Conservation (phyloP, 2,113 vertebrate species). For the Strix aluco region DNA sequence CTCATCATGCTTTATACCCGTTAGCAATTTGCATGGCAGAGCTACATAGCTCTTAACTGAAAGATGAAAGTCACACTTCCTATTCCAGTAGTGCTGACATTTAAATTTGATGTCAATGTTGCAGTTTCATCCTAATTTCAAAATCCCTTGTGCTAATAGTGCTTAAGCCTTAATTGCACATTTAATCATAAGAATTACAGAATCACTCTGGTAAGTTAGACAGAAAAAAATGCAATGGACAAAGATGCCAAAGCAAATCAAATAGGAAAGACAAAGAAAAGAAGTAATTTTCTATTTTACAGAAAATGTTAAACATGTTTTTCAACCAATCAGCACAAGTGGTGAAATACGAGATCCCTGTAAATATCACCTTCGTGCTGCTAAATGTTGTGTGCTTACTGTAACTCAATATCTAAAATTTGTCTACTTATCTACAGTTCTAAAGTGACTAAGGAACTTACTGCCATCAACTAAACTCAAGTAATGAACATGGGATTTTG, state of each 20-base stretch:
- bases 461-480: not conserved
- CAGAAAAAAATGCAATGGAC: not conserved
- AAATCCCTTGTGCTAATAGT: conserved; percentile 2
- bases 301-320: not conserved
- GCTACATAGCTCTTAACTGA: not conserved
- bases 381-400: not conserved
- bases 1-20: not conserved
- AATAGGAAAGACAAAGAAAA: not conserved
- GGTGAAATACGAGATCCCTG: not conserved
- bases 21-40: not conserved
- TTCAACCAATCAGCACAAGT: not conserved
- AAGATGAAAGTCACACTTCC: not conserved
- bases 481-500: not conserved
- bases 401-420: not conserved
- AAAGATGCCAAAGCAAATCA: not conserved
- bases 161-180: conserved; percentile 33
- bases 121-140: not conserved
- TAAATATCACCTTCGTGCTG: not conserved
- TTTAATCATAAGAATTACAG: conserved; percentile 43
- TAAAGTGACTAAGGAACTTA: not conserved
- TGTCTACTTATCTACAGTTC: not conserved
- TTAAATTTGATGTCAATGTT: not conserved
- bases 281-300: not conserved
- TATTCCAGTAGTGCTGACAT: not conserved
- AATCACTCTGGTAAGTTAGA: not conserved